Percentiles rank a stretch among this genome's conserved stretches.
Conservation (phyloP, 2,888 invertebrate genomes). For the Drosophila ochracea region DNA sequence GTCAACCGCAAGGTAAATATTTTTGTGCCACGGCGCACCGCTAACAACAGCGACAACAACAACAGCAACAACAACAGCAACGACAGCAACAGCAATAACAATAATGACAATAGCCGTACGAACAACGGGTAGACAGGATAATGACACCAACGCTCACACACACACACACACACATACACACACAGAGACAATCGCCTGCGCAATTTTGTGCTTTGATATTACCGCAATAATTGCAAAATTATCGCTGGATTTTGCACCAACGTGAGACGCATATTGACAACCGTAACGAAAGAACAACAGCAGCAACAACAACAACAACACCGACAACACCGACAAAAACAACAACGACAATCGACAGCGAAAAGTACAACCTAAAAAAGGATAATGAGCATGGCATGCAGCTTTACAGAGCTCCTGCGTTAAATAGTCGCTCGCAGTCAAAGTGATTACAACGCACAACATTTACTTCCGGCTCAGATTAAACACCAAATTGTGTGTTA, state of each 20-base stretch:
- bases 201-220: constrained; percentile 65
- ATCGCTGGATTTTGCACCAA: constrained; percentile 72
- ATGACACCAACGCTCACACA: constrained; percentile 23
- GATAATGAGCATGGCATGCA: not conserved
- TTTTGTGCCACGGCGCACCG: constrained; percentile 50
- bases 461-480: constrained; percentile 14
- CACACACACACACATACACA: not conserved
- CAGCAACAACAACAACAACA: constrained; percentile 14
- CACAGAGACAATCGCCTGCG: constrained; percentile 1
- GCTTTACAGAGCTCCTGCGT: not conserved
- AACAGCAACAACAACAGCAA: constrained; percentile 25
- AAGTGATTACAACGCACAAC: constrained; percentile 14
- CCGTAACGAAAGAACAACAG: constrained; percentile 24
- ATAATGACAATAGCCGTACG: constrained; percentile 42
- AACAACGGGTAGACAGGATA: constrained; percentile 43
- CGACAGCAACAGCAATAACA: constrained; percentile 20
- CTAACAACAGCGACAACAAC: constrained; percentile 28
- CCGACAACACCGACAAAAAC: constrained; percentile 9
- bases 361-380: constrained; percentile 14
- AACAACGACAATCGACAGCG: not conserved
- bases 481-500: constrained; percentile 28
- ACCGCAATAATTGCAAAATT: constrained; percentile 79
- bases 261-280: constrained; percentile 66
- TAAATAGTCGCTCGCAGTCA: constrained; percentile 13
- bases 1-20: constrained; percentile 83